These are phyloP conservation scores for Eutrigla gurnardus DNA, from an alignment of 2,797 vertebrate species.

Conservation along the genomic window DNA sequence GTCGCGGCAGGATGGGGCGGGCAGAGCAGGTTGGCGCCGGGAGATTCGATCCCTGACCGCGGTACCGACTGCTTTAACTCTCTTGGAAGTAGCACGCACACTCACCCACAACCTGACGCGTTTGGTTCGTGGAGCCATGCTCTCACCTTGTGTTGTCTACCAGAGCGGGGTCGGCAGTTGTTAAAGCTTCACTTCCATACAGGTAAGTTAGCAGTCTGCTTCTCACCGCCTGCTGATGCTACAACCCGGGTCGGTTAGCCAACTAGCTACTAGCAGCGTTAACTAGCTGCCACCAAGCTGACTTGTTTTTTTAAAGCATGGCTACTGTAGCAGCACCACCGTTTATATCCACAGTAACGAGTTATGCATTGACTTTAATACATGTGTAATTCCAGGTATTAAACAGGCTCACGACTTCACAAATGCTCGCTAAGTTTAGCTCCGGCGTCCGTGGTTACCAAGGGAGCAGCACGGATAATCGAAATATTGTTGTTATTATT, in stretches of 20 bases:
- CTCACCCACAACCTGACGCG: rapidly evolving
- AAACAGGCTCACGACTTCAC: neutral
- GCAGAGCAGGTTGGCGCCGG: constrained; percentile 59
- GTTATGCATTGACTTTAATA: rapidly evolving
- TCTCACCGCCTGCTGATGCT: neutral
- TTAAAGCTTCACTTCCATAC: constrained; percentile 23
- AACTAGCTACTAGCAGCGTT: neutral
- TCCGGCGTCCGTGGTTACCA: constrained; percentile 4
- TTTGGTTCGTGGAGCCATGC: constrained; percentile 24
- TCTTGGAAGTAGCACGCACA: too few relatives aligned
- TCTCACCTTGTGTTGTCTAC: neutral
- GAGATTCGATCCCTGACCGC: constrained; percentile 70
- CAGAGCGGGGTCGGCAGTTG: constrained; percentile 8
- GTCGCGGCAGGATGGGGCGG: constrained; percentile 57
- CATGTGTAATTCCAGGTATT: rapidly evolving
- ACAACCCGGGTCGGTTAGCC: neutral
- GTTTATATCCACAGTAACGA: rapidly evolving
- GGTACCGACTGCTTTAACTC: neutral
- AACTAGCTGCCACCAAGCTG: neutral
- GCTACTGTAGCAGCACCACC: rapidly evolving
- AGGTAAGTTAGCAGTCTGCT: constrained; percentile 39
- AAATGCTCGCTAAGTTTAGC: constrained; percentile 19
- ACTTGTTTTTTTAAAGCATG: neutral
- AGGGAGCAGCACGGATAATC: neutral
- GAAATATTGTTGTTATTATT: too few relatives aligned